phyloP scores from a whole-genome alignment of 1,140 invertebrate genomes.

The Mactra quadrangularis region DNA sequence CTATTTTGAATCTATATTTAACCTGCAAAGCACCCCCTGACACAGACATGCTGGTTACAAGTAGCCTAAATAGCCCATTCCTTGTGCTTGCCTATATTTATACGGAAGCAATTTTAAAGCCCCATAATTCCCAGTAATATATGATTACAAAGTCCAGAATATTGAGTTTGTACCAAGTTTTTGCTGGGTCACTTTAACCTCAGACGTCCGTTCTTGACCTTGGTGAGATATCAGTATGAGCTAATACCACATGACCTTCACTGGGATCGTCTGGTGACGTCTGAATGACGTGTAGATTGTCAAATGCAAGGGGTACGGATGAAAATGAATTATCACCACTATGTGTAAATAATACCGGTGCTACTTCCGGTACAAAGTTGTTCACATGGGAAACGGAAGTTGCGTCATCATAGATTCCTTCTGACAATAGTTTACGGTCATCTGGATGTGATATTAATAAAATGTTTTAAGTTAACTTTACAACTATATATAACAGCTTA shows the following conservation, averaged over 20 bases:
- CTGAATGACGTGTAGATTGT: background rate
- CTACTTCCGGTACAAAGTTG: background rate
- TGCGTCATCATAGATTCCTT: constrained; percentile 17
- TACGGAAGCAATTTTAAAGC: too few species aligned
- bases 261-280: constrained; percentile 17
- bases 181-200: too few species aligned
- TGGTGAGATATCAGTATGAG: background rate
- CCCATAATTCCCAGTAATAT: too few species aligned
- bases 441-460: constrained; percentile 2
- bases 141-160: too few species aligned
- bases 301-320: background rate
- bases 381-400: background rate
- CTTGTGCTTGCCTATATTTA: too few species aligned
- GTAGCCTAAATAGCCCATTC: too few species aligned
- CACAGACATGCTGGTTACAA: too few species aligned
- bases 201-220: constrained; percentile 1
- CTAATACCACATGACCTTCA: constrained; percentile 6
- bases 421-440: background rate
- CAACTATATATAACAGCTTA: background rate
- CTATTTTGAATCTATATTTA: too few species aligned
- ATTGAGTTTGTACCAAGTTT: too few species aligned
- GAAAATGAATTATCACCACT: background rate
- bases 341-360: background rate
- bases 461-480: background rate
- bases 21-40: too few species aligned